phyloP scores from a whole-genome alignment of 1,140 invertebrate species.

The Papilio polyxenes region DNA sequence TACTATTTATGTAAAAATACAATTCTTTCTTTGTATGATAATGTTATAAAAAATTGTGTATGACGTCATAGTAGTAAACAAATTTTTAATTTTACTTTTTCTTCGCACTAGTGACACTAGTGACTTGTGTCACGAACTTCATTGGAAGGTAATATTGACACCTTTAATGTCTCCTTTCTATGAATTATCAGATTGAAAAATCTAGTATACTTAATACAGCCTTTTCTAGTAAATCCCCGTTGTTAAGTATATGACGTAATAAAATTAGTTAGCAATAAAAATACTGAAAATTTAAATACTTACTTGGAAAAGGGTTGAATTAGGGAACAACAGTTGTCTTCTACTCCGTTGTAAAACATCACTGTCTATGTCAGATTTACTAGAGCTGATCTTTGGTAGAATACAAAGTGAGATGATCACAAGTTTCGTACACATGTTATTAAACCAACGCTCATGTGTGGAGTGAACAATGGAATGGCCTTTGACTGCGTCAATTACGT shows the following conservation, averaged over 20 bases:
- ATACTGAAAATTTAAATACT: slow-evolving; percentile 40
- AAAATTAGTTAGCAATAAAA: neutral
- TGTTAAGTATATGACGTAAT: too few species aligned
- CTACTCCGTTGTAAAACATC: slow-evolving; percentile 53
- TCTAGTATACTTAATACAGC: too few species aligned
- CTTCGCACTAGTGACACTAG: too few species aligned
- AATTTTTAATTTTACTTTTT: too few species aligned
- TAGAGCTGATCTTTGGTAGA: slow-evolving; percentile 11
- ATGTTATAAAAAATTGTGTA: neutral
- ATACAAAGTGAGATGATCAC: slow-evolving; percentile 35
- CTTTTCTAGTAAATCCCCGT: too few species aligned
- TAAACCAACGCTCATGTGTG: slow-evolving; percentile 28
- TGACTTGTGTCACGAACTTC: too few species aligned
- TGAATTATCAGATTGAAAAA: too few species aligned
- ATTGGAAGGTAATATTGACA: too few species aligned
- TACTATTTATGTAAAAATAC: neutral
- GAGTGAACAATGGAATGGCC: slow-evolving; percentile 25
- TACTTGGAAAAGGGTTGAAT: slow-evolving; percentile 72
- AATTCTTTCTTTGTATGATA: neutral
- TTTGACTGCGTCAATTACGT: slow-evolving; percentile 22
- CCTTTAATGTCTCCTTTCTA: too few species aligned
- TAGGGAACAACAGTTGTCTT: slow-evolving; percentile 73
- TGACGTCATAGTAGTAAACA: too few species aligned
- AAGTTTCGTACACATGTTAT: slow-evolving; percentile 43
- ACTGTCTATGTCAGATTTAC: slow-evolving; percentile 37